A percentile compares a stretch with the other conserved stretches of the same genome.
phyloP scores from a whole-genome alignment of 1,140 invertebrate species.

The Chelonus insularis region DNA sequence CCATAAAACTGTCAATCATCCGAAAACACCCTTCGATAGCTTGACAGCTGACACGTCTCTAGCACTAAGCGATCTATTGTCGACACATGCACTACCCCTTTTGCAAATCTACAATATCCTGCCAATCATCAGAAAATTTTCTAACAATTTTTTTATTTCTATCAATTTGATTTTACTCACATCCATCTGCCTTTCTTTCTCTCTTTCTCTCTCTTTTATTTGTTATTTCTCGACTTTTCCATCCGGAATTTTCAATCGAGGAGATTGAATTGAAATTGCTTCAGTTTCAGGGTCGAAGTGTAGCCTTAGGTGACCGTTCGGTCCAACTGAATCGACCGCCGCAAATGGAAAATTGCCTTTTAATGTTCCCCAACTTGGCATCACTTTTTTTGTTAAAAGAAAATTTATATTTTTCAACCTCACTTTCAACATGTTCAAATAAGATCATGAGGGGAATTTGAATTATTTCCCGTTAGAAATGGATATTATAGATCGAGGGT shows the following conservation, averaged over 20 bases:
- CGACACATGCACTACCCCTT: conserved; percentile 21
- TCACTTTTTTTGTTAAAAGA: not conserved
- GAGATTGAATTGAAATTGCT: conserved; percentile 42
- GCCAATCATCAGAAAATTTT: not conserved
- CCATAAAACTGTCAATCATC: conserved; percentile 56
- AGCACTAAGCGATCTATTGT: conserved; percentile 51
- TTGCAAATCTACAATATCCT: not conserved
- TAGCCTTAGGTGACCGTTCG: conserved; percentile 12
- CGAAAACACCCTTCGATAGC: conserved; percentile 32
- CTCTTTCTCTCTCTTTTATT: conserved; percentile 9
- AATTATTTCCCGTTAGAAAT: not conserved
- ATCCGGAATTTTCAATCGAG: conserved; percentile 29
- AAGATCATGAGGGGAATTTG: too few species aligned
- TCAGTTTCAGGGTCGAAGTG: conserved; percentile 22
- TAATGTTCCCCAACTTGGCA: conserved; percentile 34
- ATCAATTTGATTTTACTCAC: not conserved
- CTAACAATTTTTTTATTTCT: not conserved
- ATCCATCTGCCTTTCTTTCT: not conserved
- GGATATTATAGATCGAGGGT: not conserved
- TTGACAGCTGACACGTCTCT: conserved; percentile 51
- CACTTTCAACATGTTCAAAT: too few species aligned
- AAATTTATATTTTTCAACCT: too few species aligned
- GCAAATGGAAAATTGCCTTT: conserved; percentile 47
- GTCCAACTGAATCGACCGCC: conserved; percentile 29
- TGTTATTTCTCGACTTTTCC: conserved; percentile 9